Evolutionary conservation across 2,888 invertebrate species (phyloP).

Genomic region (Rugalucina vietnamica): DNA sequence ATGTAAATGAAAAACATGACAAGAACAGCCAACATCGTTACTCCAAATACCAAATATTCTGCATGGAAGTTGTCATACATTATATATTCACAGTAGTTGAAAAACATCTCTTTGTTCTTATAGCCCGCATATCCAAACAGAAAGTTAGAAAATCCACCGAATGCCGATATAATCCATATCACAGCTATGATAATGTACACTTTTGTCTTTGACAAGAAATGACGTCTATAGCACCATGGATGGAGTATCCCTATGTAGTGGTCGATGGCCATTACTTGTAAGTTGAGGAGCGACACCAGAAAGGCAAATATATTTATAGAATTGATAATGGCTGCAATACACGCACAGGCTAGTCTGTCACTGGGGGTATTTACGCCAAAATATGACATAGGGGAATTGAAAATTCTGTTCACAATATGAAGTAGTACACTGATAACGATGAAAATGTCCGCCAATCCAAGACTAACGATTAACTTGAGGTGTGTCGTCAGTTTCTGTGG

Average conservation of each 20-base stretch:
- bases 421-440: constrained; percentile 72
- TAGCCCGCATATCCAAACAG: constrained; percentile 44
- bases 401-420: constrained; percentile 70
- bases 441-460: constrained; percentile 74
- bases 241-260: constrained; percentile 76
- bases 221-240: constrained; percentile 65
- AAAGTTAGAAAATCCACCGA: constrained; percentile 71
- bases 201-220: constrained; percentile 61
- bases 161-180: constrained; percentile 69
- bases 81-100: constrained; percentile 78
- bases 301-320: constrained; percentile 73
- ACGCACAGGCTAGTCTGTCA: constrained; percentile 65
- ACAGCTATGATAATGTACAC: constrained; percentile 63
- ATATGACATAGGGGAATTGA: constrained; percentile 59
- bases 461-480: constrained; percentile 75
- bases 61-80: constrained; percentile 71
- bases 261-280: constrained; percentile 75
- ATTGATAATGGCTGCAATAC: constrained; percentile 69
- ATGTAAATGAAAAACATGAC: constrained; percentile 73
- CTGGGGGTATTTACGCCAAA: constrained; percentile 36
- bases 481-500: constrained; percentile 72
- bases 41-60: constrained; percentile 73
- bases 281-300: constrained; percentile 73
- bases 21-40: constrained; percentile 70
- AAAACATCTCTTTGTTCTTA: constrained; percentile 20